phyloP scores from a whole-genome alignment of 2,113 vertebrate species.

The Odobenus rosmarus region DNA sequence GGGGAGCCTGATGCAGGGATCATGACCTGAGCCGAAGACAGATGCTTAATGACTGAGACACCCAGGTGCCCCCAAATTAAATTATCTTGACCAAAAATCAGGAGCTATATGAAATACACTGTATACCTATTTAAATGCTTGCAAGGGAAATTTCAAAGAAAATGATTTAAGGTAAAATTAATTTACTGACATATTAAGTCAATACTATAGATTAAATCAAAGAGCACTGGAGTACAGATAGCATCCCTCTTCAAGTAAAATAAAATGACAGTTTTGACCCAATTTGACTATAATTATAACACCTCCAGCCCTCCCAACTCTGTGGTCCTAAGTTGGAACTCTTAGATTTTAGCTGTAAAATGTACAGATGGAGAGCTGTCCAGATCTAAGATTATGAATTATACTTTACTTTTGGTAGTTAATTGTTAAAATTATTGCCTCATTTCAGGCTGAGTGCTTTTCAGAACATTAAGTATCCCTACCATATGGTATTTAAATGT shows the following conservation, averaged over 20 bases:
- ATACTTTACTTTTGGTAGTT: slow-evolving; percentile 45
- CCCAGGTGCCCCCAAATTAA: background rate
- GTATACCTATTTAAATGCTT: background rate
- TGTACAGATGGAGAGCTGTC: background rate
- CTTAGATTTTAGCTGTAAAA: background rate
- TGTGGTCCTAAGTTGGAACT: background rate
- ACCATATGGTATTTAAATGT: slow-evolving; percentile 41
- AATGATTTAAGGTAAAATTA: background rate
- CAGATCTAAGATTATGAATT: slow-evolving; percentile 45
- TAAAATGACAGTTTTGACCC: background rate
- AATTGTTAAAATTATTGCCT: slow-evolving; percentile 44
- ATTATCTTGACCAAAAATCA: background rate
- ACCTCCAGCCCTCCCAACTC: background rate
- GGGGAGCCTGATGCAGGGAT: no score
- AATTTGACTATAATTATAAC: background rate
- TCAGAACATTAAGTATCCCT: slow-evolving; percentile 12
- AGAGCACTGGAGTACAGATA: background rate
- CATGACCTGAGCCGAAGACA: no score
- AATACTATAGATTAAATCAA: background rate
- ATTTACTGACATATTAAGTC: background rate
- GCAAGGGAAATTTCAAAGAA: slow-evolving; percentile 28
- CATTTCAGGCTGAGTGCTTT: slow-evolving; percentile 45
- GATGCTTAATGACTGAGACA: no score
- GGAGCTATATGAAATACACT: background rate
- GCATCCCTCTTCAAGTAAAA: background rate